Evolutionary conservation across 92 coral and sea anemone genomes (phyloP), one percentile per base, ranked within the genome.

Genomic region (Chrysogorgia sp.): DNA sequence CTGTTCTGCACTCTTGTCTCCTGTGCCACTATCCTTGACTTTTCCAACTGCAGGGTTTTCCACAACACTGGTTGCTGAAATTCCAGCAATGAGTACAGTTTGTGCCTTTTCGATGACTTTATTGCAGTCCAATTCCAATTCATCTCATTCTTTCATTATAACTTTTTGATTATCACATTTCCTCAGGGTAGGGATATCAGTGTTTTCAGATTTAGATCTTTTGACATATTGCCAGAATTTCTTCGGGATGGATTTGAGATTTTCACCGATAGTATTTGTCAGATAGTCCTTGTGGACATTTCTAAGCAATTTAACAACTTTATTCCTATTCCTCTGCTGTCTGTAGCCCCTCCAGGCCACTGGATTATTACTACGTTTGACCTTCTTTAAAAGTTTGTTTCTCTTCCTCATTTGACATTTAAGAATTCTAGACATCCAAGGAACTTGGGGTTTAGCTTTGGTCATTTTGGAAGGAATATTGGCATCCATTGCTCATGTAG

Each of bases 101-200:
- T n/a, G n/a, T n/a, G n/a, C n/a, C n/a, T n/a, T n/a, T n/a, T n/a
- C n/a, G n/a, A n/a, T n/a, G n/a, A n/a, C n/a, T n/a, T n/a, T n/a
- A n/a, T n/a, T n/a, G n/a, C n/a, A n/a, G n/a, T n/a, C n/a, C n/a
- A n/a, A n/a, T n/a, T n/a, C n/a, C n/a, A n/a, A n/a, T n/a, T n/a
- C n/a, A 71, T 71, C 89, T 75, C 80, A 80, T 40, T 81, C 85
- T 33, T 81, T 86, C n/a, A 72, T 82, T 12, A 12, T 37, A 37
- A 37, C 43, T 4, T 4, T 4, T 12, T 4, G 6, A 12, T 12
- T 12, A 12, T 37, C 6, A 21, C 15, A 5, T 4, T 4, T 21
- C 62, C 9, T 56, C 7, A 56, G 62, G 15, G 62, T 5, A 4
- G 62, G 62, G 9, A 56, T 21, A 56, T 15, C 31, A 56, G 15